Percentiles rank a stretch among this genome's conserved stretches.
phyloP scores from a whole-genome alignment of 2,888 invertebrate genomes.

The Coelinius sp. region DNA sequence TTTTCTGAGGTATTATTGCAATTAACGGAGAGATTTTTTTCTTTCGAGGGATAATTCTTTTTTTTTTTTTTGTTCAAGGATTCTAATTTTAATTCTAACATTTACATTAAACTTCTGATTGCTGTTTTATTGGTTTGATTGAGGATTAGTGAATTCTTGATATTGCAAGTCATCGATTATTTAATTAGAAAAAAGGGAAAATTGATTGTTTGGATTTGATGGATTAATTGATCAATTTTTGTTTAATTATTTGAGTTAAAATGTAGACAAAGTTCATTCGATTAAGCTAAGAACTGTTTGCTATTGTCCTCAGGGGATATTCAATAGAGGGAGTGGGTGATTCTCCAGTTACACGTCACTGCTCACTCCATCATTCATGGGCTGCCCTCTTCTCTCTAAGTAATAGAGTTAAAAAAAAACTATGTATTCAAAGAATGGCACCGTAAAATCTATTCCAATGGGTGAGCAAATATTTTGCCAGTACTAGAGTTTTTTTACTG shows the following conservation, averaged over 20 bases:
- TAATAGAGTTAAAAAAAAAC: slow-evolving; percentile 41
- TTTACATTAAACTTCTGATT: no score
- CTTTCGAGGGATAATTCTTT: no score
- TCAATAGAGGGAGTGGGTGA: slow-evolving; percentile 23
- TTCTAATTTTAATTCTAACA: not conserved
- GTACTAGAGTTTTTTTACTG: slow-evolving; percentile 1
- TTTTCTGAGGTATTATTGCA: slow-evolving; percentile 6
- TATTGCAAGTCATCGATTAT: no score
- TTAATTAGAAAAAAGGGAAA: no score
- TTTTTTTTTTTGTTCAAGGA: not conserved
- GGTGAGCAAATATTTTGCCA: not conserved
- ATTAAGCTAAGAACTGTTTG: slow-evolving; percentile 36
- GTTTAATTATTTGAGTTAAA: not conserved
- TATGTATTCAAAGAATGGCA: slow-evolving; percentile 33
- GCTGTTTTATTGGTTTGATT: no score
- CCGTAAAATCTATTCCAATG: slow-evolving; percentile 8
- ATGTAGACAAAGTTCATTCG: slow-evolving; percentile 45
- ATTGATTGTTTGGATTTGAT: no score
- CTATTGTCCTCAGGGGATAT: slow-evolving; percentile 23
- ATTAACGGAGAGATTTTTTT: slow-evolving; percentile 6
- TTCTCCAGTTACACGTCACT: slow-evolving; percentile 33
- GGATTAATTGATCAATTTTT: no score
- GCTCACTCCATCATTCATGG: slow-evolving; percentile 14
- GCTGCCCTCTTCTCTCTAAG: slow-evolving; percentile 33
- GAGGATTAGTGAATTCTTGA: no score